phyloP scores from a whole-genome alignment of 1,140 invertebrate genomes.

The Armadillidium nasatum region DNA sequence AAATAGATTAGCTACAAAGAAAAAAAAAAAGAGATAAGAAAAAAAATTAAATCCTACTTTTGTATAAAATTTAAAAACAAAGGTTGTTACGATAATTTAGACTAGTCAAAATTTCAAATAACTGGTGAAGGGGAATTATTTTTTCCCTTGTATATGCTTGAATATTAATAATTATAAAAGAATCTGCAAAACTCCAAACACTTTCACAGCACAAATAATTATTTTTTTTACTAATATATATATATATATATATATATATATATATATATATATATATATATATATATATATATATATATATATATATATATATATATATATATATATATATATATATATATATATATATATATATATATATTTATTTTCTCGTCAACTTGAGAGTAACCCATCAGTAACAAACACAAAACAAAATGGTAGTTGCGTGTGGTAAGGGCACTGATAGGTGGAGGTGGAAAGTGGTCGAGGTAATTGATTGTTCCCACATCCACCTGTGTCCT shows the following conservation, averaged over 20 bases:
- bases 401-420: not conserved
- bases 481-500: conserved; percentile 44
- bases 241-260: not conserved
- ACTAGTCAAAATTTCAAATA: too few species aligned
- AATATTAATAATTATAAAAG: too few species aligned
- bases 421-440: conserved; percentile 33
- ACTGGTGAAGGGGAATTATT: too few species aligned
- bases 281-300: not conserved
- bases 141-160: too few species aligned
- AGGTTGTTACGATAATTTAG: too few species aligned
- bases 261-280: not conserved
- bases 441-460: conserved; percentile 45
- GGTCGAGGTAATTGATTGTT: conserved; percentile 42
- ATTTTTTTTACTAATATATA: not conserved
- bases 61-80: too few species aligned
- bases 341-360: not conserved
- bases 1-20: not conserved
- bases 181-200: too few species aligned
- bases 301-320: not conserved
- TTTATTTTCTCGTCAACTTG: not conserved
- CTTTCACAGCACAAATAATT: not conserved
- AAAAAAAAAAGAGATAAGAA: not conserved
- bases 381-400: not conserved
- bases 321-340: not conserved
- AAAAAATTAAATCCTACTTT: not conserved